These are phyloP conservation scores for Myotis davidii DNA, from an alignment of 2,113 vertebrate species.

Conservation along the genomic window DNA sequence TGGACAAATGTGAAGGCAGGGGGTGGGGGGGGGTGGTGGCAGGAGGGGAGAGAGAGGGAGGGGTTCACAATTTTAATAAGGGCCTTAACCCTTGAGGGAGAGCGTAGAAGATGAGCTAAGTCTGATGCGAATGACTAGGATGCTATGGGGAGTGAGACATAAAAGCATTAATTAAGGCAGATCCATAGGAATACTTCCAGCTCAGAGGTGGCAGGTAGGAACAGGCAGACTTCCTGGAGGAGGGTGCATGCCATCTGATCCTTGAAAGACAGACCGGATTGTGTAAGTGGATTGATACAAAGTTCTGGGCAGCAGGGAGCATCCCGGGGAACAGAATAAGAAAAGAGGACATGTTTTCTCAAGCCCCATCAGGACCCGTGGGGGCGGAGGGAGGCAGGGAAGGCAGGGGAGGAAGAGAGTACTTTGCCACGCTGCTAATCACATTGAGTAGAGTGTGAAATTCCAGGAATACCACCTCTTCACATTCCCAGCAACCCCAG, in stretches of 20 bases:
- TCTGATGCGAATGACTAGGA: neutral
- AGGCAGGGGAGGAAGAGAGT: neutral
- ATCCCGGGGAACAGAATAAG: neutral
- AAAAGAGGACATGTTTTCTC: neutral
- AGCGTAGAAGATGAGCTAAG: neutral
- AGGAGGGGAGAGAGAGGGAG: too few species aligned
- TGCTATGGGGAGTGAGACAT: neutral
- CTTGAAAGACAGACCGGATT: neutral
- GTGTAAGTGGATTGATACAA: neutral
- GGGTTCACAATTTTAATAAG: neutral
- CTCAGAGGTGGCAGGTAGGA: neutral
- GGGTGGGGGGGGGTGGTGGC: neutral
- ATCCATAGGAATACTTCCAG: neutral
- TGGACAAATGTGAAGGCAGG: neutral
- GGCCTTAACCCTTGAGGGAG: neutral
- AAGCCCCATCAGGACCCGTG: neutral
- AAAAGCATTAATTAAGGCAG: too few species aligned
- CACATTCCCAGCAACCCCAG: neutral
- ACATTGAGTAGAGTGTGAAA: fast-evolving
- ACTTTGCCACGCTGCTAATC: neutral
- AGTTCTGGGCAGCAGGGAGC: neutral
- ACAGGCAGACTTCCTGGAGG: neutral
- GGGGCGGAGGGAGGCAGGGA: fast-evolving
- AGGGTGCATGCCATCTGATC: neutral
- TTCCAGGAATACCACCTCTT: neutral